phyloP scores from a whole-genome alignment of 2,888 invertebrate genomes.

The Hirtodrosophila trivittata region DNA sequence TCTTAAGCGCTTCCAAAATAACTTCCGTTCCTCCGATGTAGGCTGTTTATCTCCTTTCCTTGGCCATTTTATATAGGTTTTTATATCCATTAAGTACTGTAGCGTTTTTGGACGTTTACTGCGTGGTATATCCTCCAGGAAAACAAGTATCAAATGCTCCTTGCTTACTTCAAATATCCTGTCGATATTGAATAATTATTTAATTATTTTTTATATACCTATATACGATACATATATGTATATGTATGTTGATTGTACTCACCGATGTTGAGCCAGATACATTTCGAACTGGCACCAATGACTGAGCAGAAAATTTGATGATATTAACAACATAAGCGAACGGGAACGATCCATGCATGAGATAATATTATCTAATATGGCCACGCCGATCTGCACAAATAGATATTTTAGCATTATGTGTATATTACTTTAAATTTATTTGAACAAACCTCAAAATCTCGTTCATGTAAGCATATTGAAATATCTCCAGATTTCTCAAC shows the following conservation, averaged over 20 bases:
- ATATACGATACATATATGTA: background rate
- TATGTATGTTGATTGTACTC: background rate
- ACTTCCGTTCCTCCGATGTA: constrained; percentile 79
- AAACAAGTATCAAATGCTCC: constrained; percentile 87
- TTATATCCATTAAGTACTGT: constrained; percentile 88
- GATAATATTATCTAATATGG: constrained; percentile 89
- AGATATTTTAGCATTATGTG: background rate
- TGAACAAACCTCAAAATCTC: constrained; percentile 87
- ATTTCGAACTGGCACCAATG: constrained; percentile 91
- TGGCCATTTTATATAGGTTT: constrained; percentile 89
- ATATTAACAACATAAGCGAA: constrained; percentile 87
- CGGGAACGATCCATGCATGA: constrained; percentile 88
- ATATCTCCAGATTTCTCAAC: constrained; percentile 86
- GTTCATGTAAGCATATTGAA: constrained; percentile 88
- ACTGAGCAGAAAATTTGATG: constrained; percentile 87
- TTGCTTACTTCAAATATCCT: constrained; percentile 87
- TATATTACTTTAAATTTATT: background rate
- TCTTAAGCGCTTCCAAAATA: constrained; percentile 83
- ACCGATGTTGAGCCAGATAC: constrained; percentile 88
- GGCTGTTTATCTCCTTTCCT: constrained; percentile 53
- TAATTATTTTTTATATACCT: background rate
- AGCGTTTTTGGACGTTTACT: constrained; percentile 86
- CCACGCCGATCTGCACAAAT: constrained; percentile 85
- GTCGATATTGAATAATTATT: background rate
- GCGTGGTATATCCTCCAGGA: constrained; percentile 87